Base-by-base conservation (phyloP, 2,797 vertebrate species). In the Orestias chungarensis region DNA sequence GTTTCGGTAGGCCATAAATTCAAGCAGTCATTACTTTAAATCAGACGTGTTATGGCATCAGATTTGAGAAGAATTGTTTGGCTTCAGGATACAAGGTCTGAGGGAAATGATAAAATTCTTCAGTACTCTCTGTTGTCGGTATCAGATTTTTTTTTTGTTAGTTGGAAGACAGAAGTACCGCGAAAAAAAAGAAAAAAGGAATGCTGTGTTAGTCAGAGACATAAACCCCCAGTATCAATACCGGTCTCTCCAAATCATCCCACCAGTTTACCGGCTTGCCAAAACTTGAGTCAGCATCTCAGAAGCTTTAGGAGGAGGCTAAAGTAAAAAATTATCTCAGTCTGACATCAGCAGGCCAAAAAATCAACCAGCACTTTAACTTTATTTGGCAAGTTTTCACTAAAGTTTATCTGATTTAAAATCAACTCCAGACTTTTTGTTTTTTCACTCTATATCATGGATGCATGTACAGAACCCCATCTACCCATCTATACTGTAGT, bases 291-390 rank as follows among this genome's bases (percentile, higher is more conserved):
- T 91, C 84, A 79, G 73, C 67, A 59, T 54, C 27, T 64, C 50
- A 70, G 57, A 75, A 50, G 66, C 73, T 76, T 78, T 20, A 70
- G 67, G 59, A 79, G 68, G 75, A 65, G 65, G 73, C 52, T 61
- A 64, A 50, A 62, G 66, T 73, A 84, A 84, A 89, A 86, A 88
- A 89, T 86, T 84, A 80, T 79, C 67, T 38, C 25, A 57, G 68
- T 64, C 70, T 83, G 77, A 61, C 55, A 71, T 79, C 74, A 69
- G 64, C 6, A 14, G 3, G 8, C n/a, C 66, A 43, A 33, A 65
- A 50, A 72, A 55, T 72, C 27, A 73, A 68, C 49, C 46, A 68
- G 47, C 35, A 40, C 54, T 76, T 44, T 70, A 3, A 68, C 68
- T 3, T 25, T 71, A 43, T 27, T n/a, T 27, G 31, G 57, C 38